A percentile compares a stretch with the other conserved stretches of the same genome.
Evolutionary conservation across 2,888 invertebrate genomes (phyloP).

Genomic region (Eupithecia insigniata): DNA sequence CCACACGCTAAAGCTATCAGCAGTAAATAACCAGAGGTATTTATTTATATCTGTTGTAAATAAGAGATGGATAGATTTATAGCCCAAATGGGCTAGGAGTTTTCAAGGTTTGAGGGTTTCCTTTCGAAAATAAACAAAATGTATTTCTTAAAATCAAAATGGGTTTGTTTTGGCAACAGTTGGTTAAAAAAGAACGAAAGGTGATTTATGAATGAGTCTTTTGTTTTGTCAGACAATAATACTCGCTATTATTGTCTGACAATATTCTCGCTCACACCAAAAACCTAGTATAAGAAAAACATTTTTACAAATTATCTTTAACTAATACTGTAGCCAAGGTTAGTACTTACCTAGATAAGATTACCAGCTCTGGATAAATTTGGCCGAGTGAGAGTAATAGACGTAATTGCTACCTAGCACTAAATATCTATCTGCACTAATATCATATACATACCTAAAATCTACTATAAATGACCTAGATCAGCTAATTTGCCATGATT

Average conservation of each 20-base stretch:
- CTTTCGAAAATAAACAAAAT: neutral
- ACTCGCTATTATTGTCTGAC: too few relatives aligned
- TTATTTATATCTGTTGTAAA: conserved; percentile 38
- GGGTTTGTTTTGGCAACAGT: too few relatives aligned
- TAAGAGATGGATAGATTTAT: conserved; percentile 28
- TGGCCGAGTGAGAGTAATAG: neutral
- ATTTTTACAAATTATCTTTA: too few relatives aligned
- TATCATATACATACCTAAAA: neutral
- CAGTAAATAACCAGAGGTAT: conserved; percentile 39
- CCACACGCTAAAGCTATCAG: conserved; percentile 64
- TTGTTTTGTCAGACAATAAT: too few relatives aligned
- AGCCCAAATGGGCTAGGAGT: neutral
- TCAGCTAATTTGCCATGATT: conserved; percentile 21
- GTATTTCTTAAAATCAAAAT: neutral
- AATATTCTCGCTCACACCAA: too few relatives aligned
- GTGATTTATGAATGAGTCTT: too few relatives aligned
- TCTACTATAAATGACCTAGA: neutral
- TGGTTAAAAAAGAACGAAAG: too few relatives aligned
- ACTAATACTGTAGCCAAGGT: too few relatives aligned
- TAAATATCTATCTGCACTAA: neutral
- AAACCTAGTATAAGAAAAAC: too few relatives aligned
- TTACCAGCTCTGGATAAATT: neutral
- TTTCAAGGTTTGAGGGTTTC: conserved; percentile 11
- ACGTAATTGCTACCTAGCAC: neutral
- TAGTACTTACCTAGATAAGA: too few relatives aligned